Percentiles rank a stretch among this genome's conserved stretches.
phyloP scores from a whole-genome alignment of 1,140 invertebrate genomes.

The Platyura marginata region DNA sequence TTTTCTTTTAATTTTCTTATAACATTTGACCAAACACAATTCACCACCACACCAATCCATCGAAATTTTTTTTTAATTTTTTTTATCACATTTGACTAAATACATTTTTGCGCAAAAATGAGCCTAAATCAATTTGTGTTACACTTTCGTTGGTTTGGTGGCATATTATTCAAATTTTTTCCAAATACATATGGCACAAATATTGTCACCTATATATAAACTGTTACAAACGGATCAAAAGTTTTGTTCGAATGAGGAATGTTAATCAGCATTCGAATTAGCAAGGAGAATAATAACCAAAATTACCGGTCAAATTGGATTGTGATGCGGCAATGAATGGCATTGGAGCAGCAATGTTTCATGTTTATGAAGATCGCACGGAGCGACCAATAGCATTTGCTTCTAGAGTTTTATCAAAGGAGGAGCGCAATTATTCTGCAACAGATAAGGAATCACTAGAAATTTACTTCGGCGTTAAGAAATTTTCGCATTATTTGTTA shows the following conservation, averaged over 20 bases:
- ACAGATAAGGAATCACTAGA: slow-evolving; percentile 27
- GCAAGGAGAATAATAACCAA: slow-evolving; percentile 12
- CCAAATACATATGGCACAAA: slow-evolving; percentile 12
- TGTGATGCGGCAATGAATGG: slow-evolving; percentile 24
- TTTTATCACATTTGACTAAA: no score
- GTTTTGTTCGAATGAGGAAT: slow-evolving; percentile 10
- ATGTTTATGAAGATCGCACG: slow-evolving; percentile 13
- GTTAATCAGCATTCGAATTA: slow-evolving; percentile 9
- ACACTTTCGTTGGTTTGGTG: no score
- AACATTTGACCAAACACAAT: no score
- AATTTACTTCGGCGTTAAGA: slow-evolving; percentile 21
- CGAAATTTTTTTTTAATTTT: no score
- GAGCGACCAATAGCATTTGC: slow-evolving; percentile 26
- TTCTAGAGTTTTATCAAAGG: slow-evolving; percentile 19
- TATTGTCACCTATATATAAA: slow-evolving; percentile 10
- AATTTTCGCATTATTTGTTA: slow-evolving; percentile 25
- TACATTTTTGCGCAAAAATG: no score
- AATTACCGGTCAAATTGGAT: slow-evolving; percentile 16
- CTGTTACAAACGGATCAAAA: slow-evolving; percentile 11
- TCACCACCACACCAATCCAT: no score
- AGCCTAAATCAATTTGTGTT: no score
- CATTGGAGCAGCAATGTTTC: slow-evolving; percentile 24
- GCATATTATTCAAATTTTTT: no score
- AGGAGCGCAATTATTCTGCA: slow-evolving; percentile 25
- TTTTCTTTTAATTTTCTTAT: no score